Evolutionary conservation across 2,797 vertebrate species (phyloP).

Genomic region (Cheirogaleus major): DNA sequence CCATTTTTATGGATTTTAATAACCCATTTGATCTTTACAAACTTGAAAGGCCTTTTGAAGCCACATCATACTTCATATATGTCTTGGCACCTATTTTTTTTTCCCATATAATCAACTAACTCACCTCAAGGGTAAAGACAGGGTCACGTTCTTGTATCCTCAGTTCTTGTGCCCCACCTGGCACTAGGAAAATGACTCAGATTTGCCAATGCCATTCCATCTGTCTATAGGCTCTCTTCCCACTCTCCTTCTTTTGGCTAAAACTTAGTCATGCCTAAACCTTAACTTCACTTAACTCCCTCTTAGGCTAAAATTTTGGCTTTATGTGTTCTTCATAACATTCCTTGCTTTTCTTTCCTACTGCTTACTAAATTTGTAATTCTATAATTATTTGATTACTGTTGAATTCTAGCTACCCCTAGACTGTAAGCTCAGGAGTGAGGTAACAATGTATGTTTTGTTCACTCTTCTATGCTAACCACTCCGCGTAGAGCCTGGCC

Average conservation of each 20-base stretch:
- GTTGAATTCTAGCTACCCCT: not conserved
- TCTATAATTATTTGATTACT: not conserved
- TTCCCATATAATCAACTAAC: not conserved
- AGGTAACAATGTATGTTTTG: fast-evolving
- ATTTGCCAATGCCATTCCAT: not conserved
- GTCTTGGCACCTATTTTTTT: not conserved
- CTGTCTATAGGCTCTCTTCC: not conserved
- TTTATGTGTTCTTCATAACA: not conserved
- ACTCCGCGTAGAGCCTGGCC: not conserved
- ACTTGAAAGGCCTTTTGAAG: conserved; percentile 10
- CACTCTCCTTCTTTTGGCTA: not conserved
- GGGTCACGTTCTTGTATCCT: not conserved
- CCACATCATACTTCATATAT: conserved; percentile 10
- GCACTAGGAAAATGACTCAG: not conserved
- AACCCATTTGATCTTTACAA: conserved; percentile 56
- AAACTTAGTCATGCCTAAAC: not conserved
- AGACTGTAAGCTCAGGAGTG: not conserved
- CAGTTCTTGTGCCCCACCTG: not conserved
- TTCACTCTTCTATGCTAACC: not conserved
- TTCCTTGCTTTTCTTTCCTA: not conserved
- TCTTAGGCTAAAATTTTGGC: not conserved
- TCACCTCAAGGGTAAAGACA: not conserved
- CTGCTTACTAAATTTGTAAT: not conserved
- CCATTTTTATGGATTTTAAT: conserved; percentile 50
- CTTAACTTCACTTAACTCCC: not conserved